Evolutionary conservation across 2,797 vertebrate genomes (phyloP).

Genomic region (Poecilia picta): DNA sequence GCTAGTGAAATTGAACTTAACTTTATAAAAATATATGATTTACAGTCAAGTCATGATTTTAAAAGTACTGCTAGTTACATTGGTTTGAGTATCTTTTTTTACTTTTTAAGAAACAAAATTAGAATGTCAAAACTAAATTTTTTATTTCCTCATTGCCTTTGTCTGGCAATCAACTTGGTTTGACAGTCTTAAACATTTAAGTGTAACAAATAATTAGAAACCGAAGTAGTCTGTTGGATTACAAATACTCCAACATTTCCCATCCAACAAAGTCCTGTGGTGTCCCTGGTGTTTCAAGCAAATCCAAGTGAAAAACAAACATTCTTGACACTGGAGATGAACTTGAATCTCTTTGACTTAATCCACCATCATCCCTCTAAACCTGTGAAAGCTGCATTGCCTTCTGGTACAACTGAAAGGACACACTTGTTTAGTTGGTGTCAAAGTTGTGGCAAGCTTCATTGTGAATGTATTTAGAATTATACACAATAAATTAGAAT

Average conservation of each 20-base stretch:
- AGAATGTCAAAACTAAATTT: background rate
- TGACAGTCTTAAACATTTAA: background rate
- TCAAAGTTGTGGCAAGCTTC: background rate
- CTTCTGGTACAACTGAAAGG: background rate
- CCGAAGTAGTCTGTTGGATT: background rate
- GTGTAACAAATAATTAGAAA: background rate
- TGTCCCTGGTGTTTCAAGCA: background rate
- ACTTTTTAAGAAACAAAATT: background rate
- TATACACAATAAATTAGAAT: background rate
- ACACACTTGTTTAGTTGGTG: background rate
- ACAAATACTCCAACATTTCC: background rate
- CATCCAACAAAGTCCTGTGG: background rate
- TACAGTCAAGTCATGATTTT: background rate
- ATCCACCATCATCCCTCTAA: background rate
- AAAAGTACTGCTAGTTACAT: background rate
- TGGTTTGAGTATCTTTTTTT: background rate
- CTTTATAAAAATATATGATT: background rate
- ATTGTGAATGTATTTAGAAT: background rate
- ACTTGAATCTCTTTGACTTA: slow-evolving; percentile 4
- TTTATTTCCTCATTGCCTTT: background rate
- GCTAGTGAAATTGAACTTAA: background rate
- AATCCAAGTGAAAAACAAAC: slow-evolving; percentile 5
- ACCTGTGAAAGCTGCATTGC: background rate
- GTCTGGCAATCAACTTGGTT: background rate
- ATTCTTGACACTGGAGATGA: slow-evolving; percentile 1